Evolutionary conservation across 2,797 vertebrate genomes (phyloP).

Genomic region (Lacerta bilineata): DNA sequence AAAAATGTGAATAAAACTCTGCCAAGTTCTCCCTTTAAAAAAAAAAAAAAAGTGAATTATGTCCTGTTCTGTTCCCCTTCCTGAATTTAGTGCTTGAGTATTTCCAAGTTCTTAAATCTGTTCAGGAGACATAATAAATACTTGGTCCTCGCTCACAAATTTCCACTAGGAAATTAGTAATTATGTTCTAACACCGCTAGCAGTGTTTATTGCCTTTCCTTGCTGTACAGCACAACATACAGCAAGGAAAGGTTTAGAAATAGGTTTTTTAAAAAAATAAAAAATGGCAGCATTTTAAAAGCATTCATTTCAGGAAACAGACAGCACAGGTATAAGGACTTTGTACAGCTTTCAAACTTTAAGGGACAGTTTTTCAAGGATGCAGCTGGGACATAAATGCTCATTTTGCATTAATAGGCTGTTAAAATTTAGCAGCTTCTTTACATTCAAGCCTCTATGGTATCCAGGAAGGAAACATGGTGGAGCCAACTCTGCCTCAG

Average conservation of each 20-base stretch:
- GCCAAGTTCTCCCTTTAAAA: constrained; percentile 14
- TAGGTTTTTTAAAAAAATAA: constrained; percentile 35
- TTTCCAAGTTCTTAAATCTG: neutral
- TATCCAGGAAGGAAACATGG: neutral
- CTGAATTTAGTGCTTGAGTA: constrained; percentile 34
- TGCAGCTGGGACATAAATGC: neutral
- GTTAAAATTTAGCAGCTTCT: neutral
- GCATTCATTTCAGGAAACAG: neutral
- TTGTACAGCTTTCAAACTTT: neutral
- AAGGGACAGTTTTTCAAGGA: constrained; percentile 14
- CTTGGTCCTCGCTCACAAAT: neutral
- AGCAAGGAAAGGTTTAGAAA: constrained; percentile 27
- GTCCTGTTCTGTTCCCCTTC: neutral
- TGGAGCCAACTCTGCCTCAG: no score
- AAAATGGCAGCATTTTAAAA: constrained; percentile 8
- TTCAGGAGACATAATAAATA: constrained; percentile 29
- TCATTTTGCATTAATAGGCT: neutral
- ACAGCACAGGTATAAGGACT: neutral
- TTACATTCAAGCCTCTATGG: neutral
- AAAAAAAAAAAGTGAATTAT: neutral
- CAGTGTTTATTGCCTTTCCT: constrained; percentile 33
- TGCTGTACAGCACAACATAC: constrained; percentile 14
- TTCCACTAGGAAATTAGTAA: constrained; percentile 49
- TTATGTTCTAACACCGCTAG: constrained; percentile 13
- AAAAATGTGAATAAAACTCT: constrained; percentile 26